phyloP scores from a whole-genome alignment of 2,113 vertebrate genomes.

The Cochlearius cochlearius region DNA sequence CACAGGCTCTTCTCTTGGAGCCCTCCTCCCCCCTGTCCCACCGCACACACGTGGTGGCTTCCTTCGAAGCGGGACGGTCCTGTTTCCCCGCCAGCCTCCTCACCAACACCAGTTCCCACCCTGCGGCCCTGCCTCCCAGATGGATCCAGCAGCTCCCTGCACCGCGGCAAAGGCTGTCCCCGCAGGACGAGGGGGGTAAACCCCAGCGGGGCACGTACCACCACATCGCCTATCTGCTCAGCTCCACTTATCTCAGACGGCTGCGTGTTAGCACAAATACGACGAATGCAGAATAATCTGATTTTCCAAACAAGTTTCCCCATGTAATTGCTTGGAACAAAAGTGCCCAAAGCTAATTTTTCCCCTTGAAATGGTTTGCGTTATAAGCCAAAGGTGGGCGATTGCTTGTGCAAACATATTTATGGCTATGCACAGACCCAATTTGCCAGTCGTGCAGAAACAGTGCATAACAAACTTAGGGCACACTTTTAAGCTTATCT shows the following conservation, averaged over 20 bases:
- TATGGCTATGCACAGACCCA: background rate
- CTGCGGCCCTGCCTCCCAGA: background rate
- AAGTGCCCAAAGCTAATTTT: constrained; percentile 17
- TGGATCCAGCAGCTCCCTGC: background rate
- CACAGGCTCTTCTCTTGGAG: background rate
- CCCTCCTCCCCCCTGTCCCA: background rate
- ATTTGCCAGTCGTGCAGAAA: constrained; percentile 14
- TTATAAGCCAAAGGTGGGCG: background rate
- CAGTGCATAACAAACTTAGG: background rate
- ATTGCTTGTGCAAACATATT: background rate
- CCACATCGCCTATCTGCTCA: background rate
- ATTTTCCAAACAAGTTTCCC: constrained; percentile 19
- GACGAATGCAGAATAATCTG: background rate
- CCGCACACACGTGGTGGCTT: background rate
- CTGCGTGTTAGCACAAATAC: background rate
- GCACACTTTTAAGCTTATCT: background rate
- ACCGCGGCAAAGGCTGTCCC: background rate
- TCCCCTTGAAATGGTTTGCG: background rate
- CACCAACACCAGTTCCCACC: accelerated
- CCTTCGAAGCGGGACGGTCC: accelerated
- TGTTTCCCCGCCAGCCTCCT: background rate
- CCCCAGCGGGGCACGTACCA: background rate
- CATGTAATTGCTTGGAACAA: background rate
- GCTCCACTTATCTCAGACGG: accelerated
- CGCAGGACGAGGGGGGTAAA: background rate